Evolutionary conservation across 2,888 invertebrate genomes (phyloP).

Genomic region (Drepanosiphum platanoidis): DNA sequence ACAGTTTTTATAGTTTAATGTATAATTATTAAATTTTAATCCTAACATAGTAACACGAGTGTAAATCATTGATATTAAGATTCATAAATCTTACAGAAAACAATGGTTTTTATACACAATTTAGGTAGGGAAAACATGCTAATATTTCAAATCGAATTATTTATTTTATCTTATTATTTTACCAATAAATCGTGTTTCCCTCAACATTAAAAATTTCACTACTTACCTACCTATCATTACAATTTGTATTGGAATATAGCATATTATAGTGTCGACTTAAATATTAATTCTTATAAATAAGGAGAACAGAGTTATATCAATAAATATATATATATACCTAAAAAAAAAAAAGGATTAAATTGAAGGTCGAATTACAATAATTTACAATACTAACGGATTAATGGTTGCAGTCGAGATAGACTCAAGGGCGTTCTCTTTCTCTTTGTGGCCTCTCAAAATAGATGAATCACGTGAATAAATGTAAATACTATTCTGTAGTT

Average conservation of each 20-base stretch:
- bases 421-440: slow-evolving; percentile 55
- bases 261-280: neutral
- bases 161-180: too few species aligned
- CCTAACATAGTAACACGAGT: too few species aligned
- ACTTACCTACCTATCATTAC: too few species aligned
- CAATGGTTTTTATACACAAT: too few species aligned
- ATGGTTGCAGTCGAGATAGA: slow-evolving; percentile 9
- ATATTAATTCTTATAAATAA: neutral
- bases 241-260: neutral
- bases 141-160: too few species aligned
- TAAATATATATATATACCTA: neutral
- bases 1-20: too few species aligned
- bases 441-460: slow-evolving; percentile 37
- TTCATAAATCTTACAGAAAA: too few species aligned
- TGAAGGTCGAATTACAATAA: slow-evolving; percentile 40
- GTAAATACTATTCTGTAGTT: neutral
- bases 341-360: slow-evolving; percentile 43
- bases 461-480: slow-evolving; percentile 35
- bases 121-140: too few species aligned
- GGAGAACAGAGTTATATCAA: slow-evolving; percentile 15
- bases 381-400: slow-evolving; percentile 32
- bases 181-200: neutral
- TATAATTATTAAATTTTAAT: too few species aligned
- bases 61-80: too few species aligned
- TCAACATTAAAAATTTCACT: too few species aligned